Percentiles rank a stretch among this genome's conserved stretches.
These are phyloP conservation scores for Dascyllus trimaculatus DNA, from an alignment of 2,113 vertebrate species.

Conservation along the genomic window DNA sequence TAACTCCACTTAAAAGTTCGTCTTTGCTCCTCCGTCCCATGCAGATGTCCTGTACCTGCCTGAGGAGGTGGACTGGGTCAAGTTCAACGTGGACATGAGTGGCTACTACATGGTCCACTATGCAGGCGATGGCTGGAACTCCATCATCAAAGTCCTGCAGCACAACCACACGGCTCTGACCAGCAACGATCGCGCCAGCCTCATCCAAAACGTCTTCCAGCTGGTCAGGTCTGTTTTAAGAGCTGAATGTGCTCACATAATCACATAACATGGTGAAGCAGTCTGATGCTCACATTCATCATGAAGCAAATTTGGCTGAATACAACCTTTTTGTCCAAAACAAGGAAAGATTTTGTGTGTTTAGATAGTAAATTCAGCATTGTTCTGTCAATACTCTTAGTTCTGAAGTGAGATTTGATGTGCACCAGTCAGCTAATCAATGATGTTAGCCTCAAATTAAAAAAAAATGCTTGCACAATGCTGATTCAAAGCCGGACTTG, in stretches of 20 bases:
- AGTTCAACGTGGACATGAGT: conserved; percentile 93
- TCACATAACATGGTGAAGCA: no score
- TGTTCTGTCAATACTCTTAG: no score
- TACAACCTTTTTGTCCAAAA: no score
- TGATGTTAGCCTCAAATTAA: no score
- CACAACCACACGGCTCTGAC: conserved; percentile 85
- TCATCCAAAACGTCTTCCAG: conserved; percentile 92
- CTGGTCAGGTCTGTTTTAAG: conserved; percentile 88
- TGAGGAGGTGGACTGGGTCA: conserved; percentile 91
- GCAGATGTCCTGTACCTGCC: conserved; percentile 89
- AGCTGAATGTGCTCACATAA: neutral
- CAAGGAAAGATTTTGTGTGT: no score
- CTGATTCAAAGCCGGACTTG: neutral
- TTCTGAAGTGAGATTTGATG: no score
- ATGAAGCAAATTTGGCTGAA: no score
- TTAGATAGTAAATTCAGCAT: no score
- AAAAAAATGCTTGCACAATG: neutral
- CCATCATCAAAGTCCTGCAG: conserved; percentile 85
- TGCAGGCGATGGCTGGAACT: conserved; percentile 87
- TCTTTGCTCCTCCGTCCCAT: neutral
- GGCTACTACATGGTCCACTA: conserved; percentile 96
- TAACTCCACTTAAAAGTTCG: neutral
- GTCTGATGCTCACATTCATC: no score
- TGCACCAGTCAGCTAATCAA: no score
- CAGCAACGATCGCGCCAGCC: conserved; percentile 91